These are phyloP conservation scores for Ictalurus punctatus DNA, from an alignment of 2,113 vertebrate genomes.

Conservation along the genomic window DNA sequence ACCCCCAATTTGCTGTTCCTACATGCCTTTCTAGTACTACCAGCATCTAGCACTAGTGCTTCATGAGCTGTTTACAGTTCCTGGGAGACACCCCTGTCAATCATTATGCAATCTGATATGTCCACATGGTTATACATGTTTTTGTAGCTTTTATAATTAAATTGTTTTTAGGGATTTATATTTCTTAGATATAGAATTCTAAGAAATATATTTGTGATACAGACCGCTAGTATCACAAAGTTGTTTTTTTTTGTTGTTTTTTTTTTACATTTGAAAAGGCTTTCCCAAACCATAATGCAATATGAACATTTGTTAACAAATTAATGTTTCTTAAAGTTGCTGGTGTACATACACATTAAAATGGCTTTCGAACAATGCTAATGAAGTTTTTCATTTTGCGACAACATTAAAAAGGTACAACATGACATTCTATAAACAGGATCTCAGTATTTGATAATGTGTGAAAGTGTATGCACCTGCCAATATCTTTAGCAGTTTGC, in stretches of 20 bases:
- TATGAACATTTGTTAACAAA: not conserved
- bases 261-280: not conserved
- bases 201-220: not conserved
- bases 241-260: not conserved
- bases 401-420: not conserved
- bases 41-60: too few relatives aligned
- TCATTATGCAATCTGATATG: too few relatives aligned
- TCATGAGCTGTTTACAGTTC: too few relatives aligned
- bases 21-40: too few relatives aligned
- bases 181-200: not conserved
- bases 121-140: not conserved
- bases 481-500: constrained; percentile 80
- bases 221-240: not conserved
- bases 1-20: not conserved
- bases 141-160: not conserved
- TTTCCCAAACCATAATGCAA: not conserved
- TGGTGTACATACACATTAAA: not conserved
- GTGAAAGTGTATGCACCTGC: constrained; percentile 72
- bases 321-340: not conserved
- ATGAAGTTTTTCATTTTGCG: not conserved
- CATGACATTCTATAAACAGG: not conserved
- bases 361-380: not conserved
- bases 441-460: not conserved
- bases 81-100: too few relatives aligned
- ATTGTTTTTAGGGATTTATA: not conserved